Percentiles rank a stretch among this genome's conserved stretches.
Evolutionary conservation across 2,113 vertebrate species (phyloP).

Genomic region (Aphyosemion australe): DNA sequence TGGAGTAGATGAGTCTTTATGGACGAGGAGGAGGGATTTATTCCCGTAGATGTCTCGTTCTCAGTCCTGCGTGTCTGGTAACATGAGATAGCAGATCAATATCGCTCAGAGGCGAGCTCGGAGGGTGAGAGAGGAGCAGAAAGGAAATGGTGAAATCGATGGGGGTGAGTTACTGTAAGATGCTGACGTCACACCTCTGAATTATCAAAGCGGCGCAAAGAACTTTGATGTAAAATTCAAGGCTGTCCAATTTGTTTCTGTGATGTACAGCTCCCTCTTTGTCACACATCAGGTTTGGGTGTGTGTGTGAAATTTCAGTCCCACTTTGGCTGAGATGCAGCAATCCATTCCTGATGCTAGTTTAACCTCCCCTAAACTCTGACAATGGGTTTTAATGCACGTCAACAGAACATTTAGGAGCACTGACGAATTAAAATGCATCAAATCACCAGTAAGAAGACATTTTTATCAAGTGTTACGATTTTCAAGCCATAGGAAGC

Average conservation of each 20-base stretch:
- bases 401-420: background rate
- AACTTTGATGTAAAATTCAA: background rate
- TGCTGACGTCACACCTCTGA: background rate
- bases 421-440: background rate
- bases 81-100: conserved; percentile 56
- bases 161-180: conserved; percentile 40
- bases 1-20: conserved; percentile 31
- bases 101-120: conserved; percentile 10
- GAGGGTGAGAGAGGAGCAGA: conserved; percentile 8
- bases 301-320: conserved; percentile 32
- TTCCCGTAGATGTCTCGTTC: conserved; percentile 51
- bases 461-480: background rate
- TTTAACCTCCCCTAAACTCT: background rate
- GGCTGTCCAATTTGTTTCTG: conserved; percentile 5
- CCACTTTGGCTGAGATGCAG: conserved; percentile 57
- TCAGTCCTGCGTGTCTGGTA: conserved; percentile 43
- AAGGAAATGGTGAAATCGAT: conserved; percentile 39
- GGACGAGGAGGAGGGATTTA: conserved; percentile 15
- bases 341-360: background rate
- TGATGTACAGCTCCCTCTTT: conserved; percentile 60
- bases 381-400: background rate
- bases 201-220: background rate
- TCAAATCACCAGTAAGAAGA: background rate
- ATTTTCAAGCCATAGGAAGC: conserved; percentile 1
- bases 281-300: conserved; percentile 23